phyloP scores from a whole-genome alignment of 2,113 vertebrate genomes.

The Phaethornis superciliosus region DNA sequence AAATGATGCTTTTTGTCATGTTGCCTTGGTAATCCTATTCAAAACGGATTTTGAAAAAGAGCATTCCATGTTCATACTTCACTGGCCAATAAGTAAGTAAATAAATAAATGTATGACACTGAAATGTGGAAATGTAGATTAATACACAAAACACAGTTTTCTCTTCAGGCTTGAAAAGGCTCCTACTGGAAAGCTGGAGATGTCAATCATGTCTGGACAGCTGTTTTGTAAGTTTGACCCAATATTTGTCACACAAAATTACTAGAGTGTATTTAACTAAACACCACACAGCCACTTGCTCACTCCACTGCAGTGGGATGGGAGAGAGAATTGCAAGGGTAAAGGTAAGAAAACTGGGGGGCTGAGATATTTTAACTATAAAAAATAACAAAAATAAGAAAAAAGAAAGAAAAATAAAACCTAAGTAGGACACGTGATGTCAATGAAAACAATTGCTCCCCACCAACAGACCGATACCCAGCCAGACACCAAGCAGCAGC shows the following conservation, averaged over 20 bases:
- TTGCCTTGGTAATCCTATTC: neutral
- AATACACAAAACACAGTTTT: neutral
- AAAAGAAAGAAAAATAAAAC: neutral
- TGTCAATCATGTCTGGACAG: neutral
- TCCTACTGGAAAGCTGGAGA: neutral
- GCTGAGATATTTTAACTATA: neutral
- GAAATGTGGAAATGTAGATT: neutral
- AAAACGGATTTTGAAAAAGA: neutral
- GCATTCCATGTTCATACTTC: neutral
- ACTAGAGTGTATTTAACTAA: neutral
- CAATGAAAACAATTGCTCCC: neutral
- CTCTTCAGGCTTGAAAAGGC: neutral
- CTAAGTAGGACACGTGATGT: neutral
- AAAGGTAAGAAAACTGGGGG: neutral
- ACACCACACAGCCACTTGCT: fast-evolving
- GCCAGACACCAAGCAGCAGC: fast-evolving
- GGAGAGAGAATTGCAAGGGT: fast-evolving
- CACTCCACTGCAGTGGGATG: neutral
- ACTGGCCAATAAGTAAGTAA: neutral
- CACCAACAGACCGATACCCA: neutral
- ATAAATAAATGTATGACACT: neutral
- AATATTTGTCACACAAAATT: neutral
- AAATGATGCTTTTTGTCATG: neutral
- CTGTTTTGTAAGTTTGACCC: neutral
- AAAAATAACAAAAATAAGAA: neutral